These are phyloP conservation scores for Idaea biselata DNA, from an alignment of 2,888 invertebrate species.

Conservation along the genomic window DNA sequence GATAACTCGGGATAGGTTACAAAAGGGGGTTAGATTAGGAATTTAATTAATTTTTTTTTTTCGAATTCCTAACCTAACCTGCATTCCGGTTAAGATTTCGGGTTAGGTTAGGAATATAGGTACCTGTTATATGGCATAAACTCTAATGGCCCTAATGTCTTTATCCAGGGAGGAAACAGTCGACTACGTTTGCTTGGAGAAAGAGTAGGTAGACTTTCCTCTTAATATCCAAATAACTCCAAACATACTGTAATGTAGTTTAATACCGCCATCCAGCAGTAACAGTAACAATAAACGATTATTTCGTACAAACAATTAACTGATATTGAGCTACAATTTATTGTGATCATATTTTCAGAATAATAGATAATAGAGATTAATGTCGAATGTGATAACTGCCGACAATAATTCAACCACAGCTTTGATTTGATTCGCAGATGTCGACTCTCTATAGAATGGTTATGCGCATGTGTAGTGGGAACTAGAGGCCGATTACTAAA, in stretches of 20 bases:
- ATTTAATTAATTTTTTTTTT: no score
- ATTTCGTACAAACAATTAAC: not conserved
- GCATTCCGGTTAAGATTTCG: no score
- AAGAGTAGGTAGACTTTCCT: no score
- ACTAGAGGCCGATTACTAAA: not conserved
- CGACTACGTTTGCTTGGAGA: no score
- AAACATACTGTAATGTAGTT: not conserved
- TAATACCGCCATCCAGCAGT: not conserved
- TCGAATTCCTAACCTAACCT: no score
- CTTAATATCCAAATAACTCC: not conserved
- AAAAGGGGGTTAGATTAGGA: no score
- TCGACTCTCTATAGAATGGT: not conserved
- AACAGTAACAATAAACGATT: not conserved
- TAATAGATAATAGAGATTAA: slow-evolving; percentile 19
- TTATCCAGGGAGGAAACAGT: no score
- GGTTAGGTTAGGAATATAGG: no score
- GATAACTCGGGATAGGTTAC: no score
- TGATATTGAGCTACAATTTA: not conserved
- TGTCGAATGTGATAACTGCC: slow-evolving; percentile 22
- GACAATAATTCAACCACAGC: slow-evolving; percentile 21
- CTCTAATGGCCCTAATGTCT: no score
- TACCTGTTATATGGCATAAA: no score
- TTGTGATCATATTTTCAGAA: slow-evolving; percentile 14
- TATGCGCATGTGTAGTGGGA: no score
- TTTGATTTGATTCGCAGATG: slow-evolving; percentile 14